Conservation (phyloP, 2,113 vertebrate genomes). For the Murina feae region DNA sequence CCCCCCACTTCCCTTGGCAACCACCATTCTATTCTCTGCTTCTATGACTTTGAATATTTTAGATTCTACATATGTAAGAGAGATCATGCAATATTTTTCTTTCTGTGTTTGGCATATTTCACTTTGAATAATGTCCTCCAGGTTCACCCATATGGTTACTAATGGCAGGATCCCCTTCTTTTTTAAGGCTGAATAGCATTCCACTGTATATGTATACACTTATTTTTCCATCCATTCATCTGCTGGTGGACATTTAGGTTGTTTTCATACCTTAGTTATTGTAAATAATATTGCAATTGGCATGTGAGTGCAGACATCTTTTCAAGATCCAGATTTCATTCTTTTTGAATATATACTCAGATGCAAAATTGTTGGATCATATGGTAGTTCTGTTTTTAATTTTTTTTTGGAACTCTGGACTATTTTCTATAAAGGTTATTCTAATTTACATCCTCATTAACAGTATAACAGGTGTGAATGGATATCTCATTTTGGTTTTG, state of each 20-base stretch:
- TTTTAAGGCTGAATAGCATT: neutral
- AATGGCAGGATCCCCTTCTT: neutral
- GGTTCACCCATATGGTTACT: neutral
- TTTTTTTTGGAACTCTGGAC: neutral
- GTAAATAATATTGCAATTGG: neutral
- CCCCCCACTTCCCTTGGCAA: accelerated
- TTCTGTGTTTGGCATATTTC: neutral
- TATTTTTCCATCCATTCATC: neutral
- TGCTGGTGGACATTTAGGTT: neutral
- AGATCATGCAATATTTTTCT: neutral
- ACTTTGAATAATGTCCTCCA: neutral
- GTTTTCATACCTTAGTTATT: neutral
- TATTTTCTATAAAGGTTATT: neutral
- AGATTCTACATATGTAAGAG: neutral
- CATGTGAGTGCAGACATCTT: neutral
- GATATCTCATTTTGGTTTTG: neutral
- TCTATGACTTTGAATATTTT: neutral
- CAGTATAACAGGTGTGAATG: neutral
- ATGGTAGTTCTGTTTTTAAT: neutral
- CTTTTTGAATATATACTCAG: neutral
- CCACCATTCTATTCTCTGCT: neutral
- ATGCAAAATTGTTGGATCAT: neutral
- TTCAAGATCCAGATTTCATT: neutral
- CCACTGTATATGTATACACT: neutral
- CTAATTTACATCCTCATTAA: neutral